phyloP scores from a whole-genome alignment of 2,797 vertebrate species.

The Cynodonichthys magdalenae region DNA sequence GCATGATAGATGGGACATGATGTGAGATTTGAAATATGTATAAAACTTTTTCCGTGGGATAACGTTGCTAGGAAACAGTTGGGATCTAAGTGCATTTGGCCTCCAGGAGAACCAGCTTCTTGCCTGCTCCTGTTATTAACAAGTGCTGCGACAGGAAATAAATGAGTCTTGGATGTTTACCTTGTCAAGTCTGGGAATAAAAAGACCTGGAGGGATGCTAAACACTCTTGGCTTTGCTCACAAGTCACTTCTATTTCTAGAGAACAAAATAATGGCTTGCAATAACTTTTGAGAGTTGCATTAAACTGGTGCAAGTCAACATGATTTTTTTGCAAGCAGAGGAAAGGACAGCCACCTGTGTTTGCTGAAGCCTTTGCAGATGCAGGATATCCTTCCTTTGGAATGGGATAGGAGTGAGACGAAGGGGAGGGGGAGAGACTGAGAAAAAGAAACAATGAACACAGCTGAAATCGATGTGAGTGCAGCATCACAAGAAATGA shows the following conservation, averaged over 20 bases:
- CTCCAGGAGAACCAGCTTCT: conserved; percentile 33
- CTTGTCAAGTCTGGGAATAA: conserved; percentile 31
- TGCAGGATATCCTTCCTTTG: conserved; percentile 72
- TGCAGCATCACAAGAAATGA: conserved; percentile 45
- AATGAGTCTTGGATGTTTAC: conserved; percentile 44
- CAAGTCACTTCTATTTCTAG: conserved; percentile 41
- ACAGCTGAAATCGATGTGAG: conserved; percentile 29
- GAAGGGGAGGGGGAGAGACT: background rate
- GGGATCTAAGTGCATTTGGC: conserved; percentile 31
- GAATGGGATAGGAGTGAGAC: conserved; percentile 9
- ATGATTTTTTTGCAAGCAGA: conserved; percentile 14
- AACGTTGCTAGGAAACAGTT: conserved; percentile 55
- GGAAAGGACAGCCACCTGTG: conserved; percentile 53
- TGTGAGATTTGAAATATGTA: conserved; percentile 47
- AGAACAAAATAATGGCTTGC: conserved; percentile 21
- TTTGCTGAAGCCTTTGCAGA: conserved; percentile 36
- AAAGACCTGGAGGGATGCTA: conserved; percentile 18
- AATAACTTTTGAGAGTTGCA: conserved; percentile 8
- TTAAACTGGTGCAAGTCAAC: conserved; percentile 23
- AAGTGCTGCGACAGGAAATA: conserved; percentile 47
- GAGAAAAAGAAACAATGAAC: background rate
- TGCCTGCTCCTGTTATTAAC: conserved; percentile 40
- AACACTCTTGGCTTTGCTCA: conserved; percentile 25
- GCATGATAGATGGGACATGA: conserved; percentile 34
- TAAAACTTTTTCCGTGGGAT: conserved; percentile 24